Evolutionary conservation across 2,113 vertebrate genomes (phyloP), one percentile per base, ranked within the genome.

Genomic region (Diphyllodes magnificus): DNA sequence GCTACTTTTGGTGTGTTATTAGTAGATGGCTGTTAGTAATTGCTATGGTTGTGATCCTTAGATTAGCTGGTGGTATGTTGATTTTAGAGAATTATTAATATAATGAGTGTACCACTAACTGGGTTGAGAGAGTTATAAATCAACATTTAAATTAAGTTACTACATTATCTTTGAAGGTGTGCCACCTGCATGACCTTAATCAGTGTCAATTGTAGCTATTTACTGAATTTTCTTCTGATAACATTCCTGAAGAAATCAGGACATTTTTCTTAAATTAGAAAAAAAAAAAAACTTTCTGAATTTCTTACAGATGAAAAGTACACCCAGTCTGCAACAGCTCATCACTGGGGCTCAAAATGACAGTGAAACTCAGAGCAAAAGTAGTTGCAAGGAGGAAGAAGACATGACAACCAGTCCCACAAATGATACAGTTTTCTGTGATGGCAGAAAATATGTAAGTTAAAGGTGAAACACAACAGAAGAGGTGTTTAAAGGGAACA

Each of bases 321-420:
- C 79, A 9, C 97, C 97, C 5, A 98, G 98, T 93, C 96, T 99
- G 73, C 98, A 98, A 35, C 97, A 98, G 66, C 92, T 99, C 54
- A 79, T 98, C 69, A 96, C 78, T 56, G 97, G 86, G 49, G 71
- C 56, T 73, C 97, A 90, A 77, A 97, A 97, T 68, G 87, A 89
- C 33, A 73, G 54, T 68, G 93, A 53, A 76, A 27, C 30, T 33
- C 39, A 66, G 65, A 53, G 84, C 11, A 56, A 57, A 86, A 96
- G 76, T 37, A 73, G 42, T 23, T 77, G 25, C 37, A 95, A 96
- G 78, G 88, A 94, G 40, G 94, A 90, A 49, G 95, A 96, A 2
- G 54, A 71, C 9, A 18, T 91, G 40, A 70, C 68, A 33, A 61
- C 70, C 51, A 94, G 70, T 60, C 83, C 80, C 17, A 60, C n/a